Base-by-base conservation (phyloP, 2,113 vertebrate species). In the Tupaia chinensis region DNA sequence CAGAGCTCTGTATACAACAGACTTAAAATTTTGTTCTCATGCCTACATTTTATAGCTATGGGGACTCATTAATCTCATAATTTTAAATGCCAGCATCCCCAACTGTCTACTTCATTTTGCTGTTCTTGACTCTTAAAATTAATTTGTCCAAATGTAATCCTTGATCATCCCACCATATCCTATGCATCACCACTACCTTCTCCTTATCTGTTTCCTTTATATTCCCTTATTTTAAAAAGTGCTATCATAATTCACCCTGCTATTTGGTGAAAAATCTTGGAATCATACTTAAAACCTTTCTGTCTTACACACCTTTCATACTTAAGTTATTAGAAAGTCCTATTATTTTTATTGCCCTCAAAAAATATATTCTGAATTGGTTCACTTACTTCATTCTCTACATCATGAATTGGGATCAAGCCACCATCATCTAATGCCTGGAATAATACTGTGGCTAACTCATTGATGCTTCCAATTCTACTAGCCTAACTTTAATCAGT, bases 61-160 rank as follows among this genome's bases (percentile, higher is more conserved):
- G 20, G 9, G 44, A 79, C 77, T 79, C 15, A 92, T 23, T 20
- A 80, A 63, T 4, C 56, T 10, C 22, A 70, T 15, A 79, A 29
- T 56, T 89, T 79, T 25, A 54, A 74, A 61, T 32, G 10, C 29
- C 23, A 76, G 23, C 1, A 66, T 44, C 9, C 23, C 88, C 20
- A 66, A 63, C 1, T 56, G 12, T 72, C 20, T 61, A 23, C 9
- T 93, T 16, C 13, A 70, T 65, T 86, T 69, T 79, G 19, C 19
- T 92, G 61, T 70, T 27, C 86, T 91, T 95, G 44, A 76, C 9
- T 29, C 25, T 80, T 72, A 94, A 89, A 73, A 65, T 32, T 79
- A 86, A 32, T 88, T 58, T 63, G 10, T 63, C 9, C 70, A 87
- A 74, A 92, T 92, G 4, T 58, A 25, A 81, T 15, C 13, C 29